A percentile compares a stretch with the other conserved stretches of the same genome.
These are phyloP conservation scores for Puntigrus tetrazona DNA, from an alignment of 2,113 vertebrate species.

Conservation along the genomic window DNA sequence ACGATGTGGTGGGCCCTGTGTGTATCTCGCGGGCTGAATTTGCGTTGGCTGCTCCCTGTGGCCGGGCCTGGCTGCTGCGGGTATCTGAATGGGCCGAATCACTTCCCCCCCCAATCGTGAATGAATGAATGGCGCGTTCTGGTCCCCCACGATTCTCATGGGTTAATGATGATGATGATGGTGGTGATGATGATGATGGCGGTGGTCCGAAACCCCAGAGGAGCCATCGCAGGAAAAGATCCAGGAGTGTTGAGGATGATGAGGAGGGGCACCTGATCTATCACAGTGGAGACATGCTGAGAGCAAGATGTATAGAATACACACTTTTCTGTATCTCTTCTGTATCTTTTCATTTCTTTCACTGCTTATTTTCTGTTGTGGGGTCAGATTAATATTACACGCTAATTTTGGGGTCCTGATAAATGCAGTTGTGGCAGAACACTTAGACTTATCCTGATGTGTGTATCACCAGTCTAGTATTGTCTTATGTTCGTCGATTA, in stretches of 20 bases:
- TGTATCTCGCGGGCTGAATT: constrained; percentile 97
- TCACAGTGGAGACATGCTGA: constrained; percentile 97
- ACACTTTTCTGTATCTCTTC: constrained; percentile 82
- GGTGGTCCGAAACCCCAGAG: constrained; percentile 88
- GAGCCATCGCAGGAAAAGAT: constrained; percentile 90
- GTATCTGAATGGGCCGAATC: constrained; percentile 89
- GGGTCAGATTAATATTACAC: constrained; percentile 43
- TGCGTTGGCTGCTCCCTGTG: constrained; percentile 94
- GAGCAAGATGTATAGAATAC: constrained; percentile 95
- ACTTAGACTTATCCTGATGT: constrained; percentile 36
- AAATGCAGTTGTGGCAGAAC: constrained; percentile 41
- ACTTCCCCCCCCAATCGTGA: constrained; percentile 84
- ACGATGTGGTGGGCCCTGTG: constrained; percentile 95
- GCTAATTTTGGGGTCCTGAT: constrained; percentile 50
- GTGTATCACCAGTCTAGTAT: constrained; percentile 36
- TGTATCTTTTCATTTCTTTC: constrained; percentile 73
- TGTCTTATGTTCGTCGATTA: constrained; percentile 33
- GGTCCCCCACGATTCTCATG: constrained; percentile 80
- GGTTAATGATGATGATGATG: constrained; percentile 72
- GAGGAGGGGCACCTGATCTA: constrained; percentile 98
- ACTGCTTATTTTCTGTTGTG: constrained; percentile 76
- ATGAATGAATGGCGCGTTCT: constrained; percentile 90
- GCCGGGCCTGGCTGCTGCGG: constrained; percentile 84
- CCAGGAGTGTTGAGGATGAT: constrained; percentile 97
- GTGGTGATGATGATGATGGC: constrained; percentile 81